phyloP scores from a whole-genome alignment of 1,140 invertebrate species.

The Drosophila bocki region DNA sequence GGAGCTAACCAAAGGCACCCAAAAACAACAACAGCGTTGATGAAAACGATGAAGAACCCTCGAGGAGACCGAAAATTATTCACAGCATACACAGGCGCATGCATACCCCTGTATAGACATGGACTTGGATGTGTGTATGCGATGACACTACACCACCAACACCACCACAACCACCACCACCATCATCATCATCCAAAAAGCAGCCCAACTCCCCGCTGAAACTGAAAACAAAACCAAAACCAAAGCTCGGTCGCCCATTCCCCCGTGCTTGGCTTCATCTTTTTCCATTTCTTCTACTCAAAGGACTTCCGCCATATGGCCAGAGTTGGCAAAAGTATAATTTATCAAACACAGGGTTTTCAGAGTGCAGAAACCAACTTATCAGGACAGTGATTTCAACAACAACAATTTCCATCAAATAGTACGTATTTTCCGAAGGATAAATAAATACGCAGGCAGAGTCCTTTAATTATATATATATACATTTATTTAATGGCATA shows the following conservation, averaged over 20 bases:
- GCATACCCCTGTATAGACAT: constrained; percentile 7
- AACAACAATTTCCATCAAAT: neutral
- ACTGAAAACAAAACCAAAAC: constrained; percentile 19
- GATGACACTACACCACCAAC: constrained; percentile 34
- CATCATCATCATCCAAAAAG: neutral
- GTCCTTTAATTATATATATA: constrained; percentile 29
- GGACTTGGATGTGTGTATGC: constrained; percentile 14
- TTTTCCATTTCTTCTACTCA: constrained; percentile 10
- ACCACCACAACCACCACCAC: neutral
- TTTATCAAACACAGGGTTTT: neutral
- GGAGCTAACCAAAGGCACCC: constrained; percentile 56
- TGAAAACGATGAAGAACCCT: constrained; percentile 21
- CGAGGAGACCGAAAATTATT: constrained; percentile 15
- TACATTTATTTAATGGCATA: constrained; percentile 42
- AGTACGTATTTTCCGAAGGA: neutral
- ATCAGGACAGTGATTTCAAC: neutral
- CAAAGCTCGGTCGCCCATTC: constrained; percentile 6
- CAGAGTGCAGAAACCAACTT: neutral
- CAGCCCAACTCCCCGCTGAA: neutral
- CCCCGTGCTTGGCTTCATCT: neutral
- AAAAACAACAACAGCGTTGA: constrained; percentile 24
- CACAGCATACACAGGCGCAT: constrained; percentile 13
- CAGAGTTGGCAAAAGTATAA: constrained; percentile 16
- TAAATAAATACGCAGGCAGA: neutral
- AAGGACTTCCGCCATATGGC: constrained; percentile 33